Percentiles rank a stretch among this genome's conserved stretches.
phyloP scores from a whole-genome alignment of 2,113 vertebrate species.

The Dipodomys ordii region DNA sequence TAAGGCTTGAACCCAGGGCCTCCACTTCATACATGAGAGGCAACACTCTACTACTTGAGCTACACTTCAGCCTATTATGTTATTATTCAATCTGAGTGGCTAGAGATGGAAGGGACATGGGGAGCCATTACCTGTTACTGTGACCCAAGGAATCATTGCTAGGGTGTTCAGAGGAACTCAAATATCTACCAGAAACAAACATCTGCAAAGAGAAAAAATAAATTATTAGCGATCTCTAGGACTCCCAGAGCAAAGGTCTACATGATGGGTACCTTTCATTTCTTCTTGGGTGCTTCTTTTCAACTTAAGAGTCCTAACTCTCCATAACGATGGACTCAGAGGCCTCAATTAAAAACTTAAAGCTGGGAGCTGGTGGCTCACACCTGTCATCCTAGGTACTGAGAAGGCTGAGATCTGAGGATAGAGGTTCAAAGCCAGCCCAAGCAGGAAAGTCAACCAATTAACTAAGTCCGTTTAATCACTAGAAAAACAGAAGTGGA shows the following conservation, averaged over 20 bases:
- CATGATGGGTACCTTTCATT: background rate
- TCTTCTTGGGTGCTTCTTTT: background rate
- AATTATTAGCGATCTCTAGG: constrained; percentile 30
- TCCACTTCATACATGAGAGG: too few relatives aligned
- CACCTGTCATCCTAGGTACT: too few relatives aligned
- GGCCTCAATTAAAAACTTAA: constrained; percentile 17
- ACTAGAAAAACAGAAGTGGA: too few relatives aligned
- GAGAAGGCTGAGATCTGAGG: too few relatives aligned
- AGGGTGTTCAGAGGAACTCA: constrained; percentile 7
- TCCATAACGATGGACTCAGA: background rate
- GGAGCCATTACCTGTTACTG: constrained; percentile 62
- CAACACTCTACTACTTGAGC: too few relatives aligned
- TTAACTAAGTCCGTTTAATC: too few relatives aligned
- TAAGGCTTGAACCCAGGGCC: too few relatives aligned
- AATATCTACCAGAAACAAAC: constrained; percentile 38
- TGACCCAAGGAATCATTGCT: background rate
- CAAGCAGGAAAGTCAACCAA: too few relatives aligned
- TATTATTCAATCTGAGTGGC: background rate
- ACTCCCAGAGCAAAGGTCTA: background rate
- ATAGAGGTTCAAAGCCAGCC: too few relatives aligned
- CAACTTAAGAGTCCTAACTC: background rate
- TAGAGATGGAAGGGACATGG: background rate
- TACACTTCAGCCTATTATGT: background rate
- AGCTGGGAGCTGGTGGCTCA: background rate
- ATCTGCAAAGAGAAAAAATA: constrained; percentile 69